A percentile compares a stretch with the other conserved stretches of the same genome.
Evolutionary conservation across 2,888 invertebrate genomes (phyloP).

Genomic region (Xylocampa areola): DNA sequence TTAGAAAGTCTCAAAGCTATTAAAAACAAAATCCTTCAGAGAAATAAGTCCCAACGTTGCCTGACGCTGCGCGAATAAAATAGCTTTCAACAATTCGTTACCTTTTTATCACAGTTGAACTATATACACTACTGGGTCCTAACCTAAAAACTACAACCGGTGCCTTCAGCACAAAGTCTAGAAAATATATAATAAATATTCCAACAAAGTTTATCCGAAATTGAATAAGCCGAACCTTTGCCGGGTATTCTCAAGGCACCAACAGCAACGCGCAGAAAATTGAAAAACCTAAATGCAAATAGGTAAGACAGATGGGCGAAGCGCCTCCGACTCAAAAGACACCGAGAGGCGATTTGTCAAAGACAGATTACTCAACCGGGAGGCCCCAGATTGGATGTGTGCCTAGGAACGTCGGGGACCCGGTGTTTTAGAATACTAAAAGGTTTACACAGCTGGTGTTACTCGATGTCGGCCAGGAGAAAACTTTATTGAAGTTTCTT

Average conservation of each 20-base stretch:
- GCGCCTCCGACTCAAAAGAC: slow-evolving; percentile 43
- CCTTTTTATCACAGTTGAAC: slow-evolving; percentile 3
- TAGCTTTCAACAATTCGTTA: not conserved
- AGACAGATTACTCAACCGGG: slow-evolving; percentile 55
- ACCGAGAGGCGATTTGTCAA: slow-evolving; percentile 61
- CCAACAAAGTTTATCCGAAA: slow-evolving; percentile 16
- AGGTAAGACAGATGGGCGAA: slow-evolving; percentile 44
- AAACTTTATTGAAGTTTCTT: slow-evolving; percentile 28
- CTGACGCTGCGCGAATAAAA: not conserved
- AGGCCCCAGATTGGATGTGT: slow-evolving; percentile 50
- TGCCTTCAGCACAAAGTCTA: slow-evolving; percentile 10
- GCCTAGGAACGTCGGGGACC: slow-evolving; percentile 27
- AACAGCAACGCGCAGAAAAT: slow-evolving; percentile 25
- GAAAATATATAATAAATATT: slow-evolving; percentile 27
- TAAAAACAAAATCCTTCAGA: not conserved
- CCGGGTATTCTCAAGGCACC: slow-evolving; percentile 33
- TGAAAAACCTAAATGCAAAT: slow-evolving; percentile 52
- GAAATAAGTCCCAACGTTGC: not conserved
- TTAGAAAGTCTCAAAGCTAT: too few relatives aligned
- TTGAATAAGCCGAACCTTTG: slow-evolving; percentile 38
- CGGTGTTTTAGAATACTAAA: slow-evolving; percentile 34
- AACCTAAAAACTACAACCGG: slow-evolving; percentile 13
- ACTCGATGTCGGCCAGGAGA: slow-evolving; percentile 10
- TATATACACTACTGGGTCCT: not conserved
- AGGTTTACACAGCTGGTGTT: slow-evolving; percentile 53